Evolutionary conservation across 2,888 invertebrate species (phyloP).

Genomic region (Drosophila nr. perissopoda): DNA sequence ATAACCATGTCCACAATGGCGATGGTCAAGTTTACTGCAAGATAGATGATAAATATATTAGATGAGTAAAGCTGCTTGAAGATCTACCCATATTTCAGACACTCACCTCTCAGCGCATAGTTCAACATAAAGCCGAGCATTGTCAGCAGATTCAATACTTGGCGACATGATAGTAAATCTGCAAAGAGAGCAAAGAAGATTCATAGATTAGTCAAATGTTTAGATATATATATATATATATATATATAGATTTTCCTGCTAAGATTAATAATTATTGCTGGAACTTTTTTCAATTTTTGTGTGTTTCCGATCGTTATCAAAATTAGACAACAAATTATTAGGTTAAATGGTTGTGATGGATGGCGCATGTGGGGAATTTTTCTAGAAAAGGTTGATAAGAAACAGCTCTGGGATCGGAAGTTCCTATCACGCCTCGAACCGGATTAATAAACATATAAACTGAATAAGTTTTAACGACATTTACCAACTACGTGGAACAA

Average conservation of each 20-base stretch:
- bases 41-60: not conserved
- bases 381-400: constrained; percentile 35
- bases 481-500: constrained; percentile 11
- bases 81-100: not conserved
- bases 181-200: constrained; percentile 80
- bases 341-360: constrained; percentile 3
- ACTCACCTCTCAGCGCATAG: constrained; percentile 89
- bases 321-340: constrained; percentile 19
- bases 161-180: constrained; percentile 91
- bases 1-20: constrained; percentile 93
- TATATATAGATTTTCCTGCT: not conserved
- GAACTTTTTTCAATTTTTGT: not conserved
- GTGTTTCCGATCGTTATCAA: constrained; percentile 20
- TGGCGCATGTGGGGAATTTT: constrained; percentile 45
- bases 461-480: constrained; percentile 14
- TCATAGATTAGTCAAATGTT: not conserved
- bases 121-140: constrained; percentile 95
- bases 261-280: not conserved
- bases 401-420: constrained; percentile 28
- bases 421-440: constrained; percentile 25
- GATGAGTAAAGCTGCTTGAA: not conserved
- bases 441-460: not conserved
- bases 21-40: constrained; percentile 91
- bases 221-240: not conserved
- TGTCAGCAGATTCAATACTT: constrained; percentile 93